Conservation (phyloP, 2,888 invertebrate species). For the Sarcophaga caerulescens region DNA sequence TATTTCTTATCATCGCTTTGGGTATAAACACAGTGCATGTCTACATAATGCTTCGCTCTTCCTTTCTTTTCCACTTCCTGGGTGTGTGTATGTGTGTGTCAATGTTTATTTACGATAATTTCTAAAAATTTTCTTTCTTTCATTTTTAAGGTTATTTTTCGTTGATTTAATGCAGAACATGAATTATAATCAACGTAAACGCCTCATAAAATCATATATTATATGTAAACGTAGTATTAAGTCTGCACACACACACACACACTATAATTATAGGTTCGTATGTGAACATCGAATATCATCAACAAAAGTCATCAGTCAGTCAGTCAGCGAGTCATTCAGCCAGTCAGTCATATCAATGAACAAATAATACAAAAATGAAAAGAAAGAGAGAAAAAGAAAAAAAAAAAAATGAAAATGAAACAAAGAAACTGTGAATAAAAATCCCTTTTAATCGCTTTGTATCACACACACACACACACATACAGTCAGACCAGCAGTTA, state of each 20-base stretch:
- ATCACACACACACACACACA: conserved; percentile 14
- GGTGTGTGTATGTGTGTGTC: not conserved
- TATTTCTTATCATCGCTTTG: not conserved
- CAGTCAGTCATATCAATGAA: not conserved
- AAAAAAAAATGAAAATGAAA: not conserved
- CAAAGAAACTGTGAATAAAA: not conserved
- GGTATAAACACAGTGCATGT: not conserved
- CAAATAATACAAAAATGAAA: not conserved
- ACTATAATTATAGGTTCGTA: too few species aligned
- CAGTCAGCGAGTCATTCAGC: not conserved
- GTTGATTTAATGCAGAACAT: conserved; percentile 52
- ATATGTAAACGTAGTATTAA: not conserved
- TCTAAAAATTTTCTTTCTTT: not conserved
- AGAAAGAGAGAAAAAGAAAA: not conserved
- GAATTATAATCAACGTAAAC: conserved; percentile 32
- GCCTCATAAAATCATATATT: conserved; percentile 42
- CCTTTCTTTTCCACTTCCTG: not conserved
- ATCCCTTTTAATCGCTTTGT: conserved; percentile 44
- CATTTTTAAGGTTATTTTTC: conserved; percentile 24
- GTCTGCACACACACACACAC: too few species aligned
- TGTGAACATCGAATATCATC: not conserved
- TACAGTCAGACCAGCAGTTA: too few species aligned
- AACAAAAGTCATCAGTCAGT: not conserved
- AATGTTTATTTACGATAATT: conserved; percentile 14
- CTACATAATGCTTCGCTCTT: not conserved